Evolutionary conservation across 2,797 vertebrate genomes (phyloP), one percentile per base, ranked within the genome.

Genomic region (Poeciliopsis paucimaculata): DNA sequence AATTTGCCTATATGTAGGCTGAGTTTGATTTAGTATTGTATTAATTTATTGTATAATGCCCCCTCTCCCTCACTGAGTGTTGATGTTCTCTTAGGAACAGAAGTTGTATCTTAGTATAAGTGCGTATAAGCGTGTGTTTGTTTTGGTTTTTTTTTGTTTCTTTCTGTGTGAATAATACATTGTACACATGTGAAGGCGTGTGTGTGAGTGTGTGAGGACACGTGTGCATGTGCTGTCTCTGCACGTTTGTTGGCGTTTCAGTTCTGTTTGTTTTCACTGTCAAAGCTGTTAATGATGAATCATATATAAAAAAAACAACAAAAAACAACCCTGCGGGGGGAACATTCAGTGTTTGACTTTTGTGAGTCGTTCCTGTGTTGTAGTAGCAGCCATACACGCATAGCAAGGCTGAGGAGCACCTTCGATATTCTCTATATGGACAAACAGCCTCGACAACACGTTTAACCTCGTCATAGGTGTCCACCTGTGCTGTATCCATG

Each of bases 1-100:
- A 87, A 92, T 92, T 93, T 92, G 93, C 93, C 94, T 93, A 94
- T 92, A 91, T 91, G 91, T 94, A 94, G 91, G 94, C 93, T 71
- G 72, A 87, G 82, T 88, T 90, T 91, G 75, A 92, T 92, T 94
- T 92, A 93, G 92, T 90, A 92, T 92, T 91, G 90, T 92, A 92
- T 91, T 92, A 90, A 95, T 92, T 93, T 94, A 93, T 93, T 92
- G 91, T 92, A 92, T 82, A 91, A 85, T 82, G 55, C 72, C 86
- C 16, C 28, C 9, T 23, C 41, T 39, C 15, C 23, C 74, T 46
- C 70, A 64, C 43, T 88, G 84, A 90, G 89, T 95, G 92, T 93
- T 88, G 79, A 88, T 89, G 90, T 94, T 94, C 92, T 94, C 87
- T 70, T 93, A 93, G 89, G 90, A 92, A 93, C 90, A 91, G 72